phyloP scores from a whole-genome alignment of 2,113 vertebrate genomes.

The Phaetusa simplex region DNA sequence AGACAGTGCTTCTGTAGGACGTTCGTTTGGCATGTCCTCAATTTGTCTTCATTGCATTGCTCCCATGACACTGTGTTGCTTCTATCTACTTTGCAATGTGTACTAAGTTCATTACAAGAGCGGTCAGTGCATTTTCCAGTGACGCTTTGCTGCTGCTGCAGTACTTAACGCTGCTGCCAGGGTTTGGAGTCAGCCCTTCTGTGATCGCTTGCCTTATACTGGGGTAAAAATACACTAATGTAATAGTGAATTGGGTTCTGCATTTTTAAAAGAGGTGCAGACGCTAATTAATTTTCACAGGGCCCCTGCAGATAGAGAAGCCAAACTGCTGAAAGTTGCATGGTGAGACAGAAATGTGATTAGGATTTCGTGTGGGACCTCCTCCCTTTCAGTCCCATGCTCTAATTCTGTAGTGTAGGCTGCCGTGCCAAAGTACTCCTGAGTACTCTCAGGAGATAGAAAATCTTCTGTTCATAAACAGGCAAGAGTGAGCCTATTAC shows the following conservation, averaged over 20 bases:
- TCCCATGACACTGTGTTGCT: neutral
- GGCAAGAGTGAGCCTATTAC: neutral
- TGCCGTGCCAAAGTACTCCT: neutral
- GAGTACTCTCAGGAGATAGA: neutral
- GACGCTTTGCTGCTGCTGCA: neutral
- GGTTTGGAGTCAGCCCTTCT: neutral
- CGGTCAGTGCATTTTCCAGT: neutral
- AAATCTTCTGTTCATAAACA: neutral
- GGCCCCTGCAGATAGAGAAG: neutral
- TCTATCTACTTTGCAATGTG: fast-evolving
- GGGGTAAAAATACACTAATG: neutral
- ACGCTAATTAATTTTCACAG: neutral
- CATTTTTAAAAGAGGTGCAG: neutral
- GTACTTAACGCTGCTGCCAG: neutral
- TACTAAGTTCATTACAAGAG: neutral
- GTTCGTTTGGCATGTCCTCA: neutral
- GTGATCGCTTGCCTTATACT: neutral
- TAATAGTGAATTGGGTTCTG: neutral
- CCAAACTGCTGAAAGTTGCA: neutral
- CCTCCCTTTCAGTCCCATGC: neutral
- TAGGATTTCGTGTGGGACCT: neutral
- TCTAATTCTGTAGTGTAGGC: neutral
- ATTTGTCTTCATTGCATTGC: neutral
- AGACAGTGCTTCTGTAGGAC: neutral
- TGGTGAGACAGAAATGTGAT: neutral